These are phyloP conservation scores for Globodera ellingtonae DNA, from an alignment of 1,140 invertebrate genomes.

Conservation along the genomic window DNA sequence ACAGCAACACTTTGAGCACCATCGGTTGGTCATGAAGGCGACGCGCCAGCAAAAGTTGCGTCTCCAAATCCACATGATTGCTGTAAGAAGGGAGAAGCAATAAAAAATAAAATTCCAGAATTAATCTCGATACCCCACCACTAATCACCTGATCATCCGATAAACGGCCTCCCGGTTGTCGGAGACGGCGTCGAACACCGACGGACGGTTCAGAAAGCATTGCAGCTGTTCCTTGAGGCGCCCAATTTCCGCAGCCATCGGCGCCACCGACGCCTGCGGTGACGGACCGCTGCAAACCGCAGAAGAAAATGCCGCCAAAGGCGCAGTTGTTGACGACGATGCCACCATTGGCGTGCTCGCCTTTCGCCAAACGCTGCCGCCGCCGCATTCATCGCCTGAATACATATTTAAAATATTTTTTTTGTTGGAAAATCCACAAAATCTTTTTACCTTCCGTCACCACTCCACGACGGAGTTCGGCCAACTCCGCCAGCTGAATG, in stretches of 20 bases:
- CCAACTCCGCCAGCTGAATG: conserved; percentile 46
- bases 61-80: conserved; percentile 48
- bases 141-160: conserved; percentile 36
- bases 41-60: conserved; percentile 43
- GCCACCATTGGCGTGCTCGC: background rate
- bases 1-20: conserved; percentile 41
- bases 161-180: conserved; percentile 45
- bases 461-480: conserved; percentile 37
- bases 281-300: background rate
- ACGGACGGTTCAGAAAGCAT: conserved; percentile 39
- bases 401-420: too few relatives aligned
- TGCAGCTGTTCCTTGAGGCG: conserved; percentile 38
- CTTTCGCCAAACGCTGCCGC: background rate
- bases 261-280: conserved; percentile 8
- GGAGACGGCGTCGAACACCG: conserved; percentile 37
- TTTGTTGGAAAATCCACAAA: too few relatives aligned
- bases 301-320: background rate
- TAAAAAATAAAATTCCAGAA: background rate
- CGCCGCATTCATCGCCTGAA: background rate
- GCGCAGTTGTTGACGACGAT: background rate
- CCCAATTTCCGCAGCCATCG: conserved; percentile 28
- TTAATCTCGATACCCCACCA: background rate
- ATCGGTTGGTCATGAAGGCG: conserved; percentile 44
- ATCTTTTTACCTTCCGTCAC: conserved; percentile 25
- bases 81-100: background rate